phyloP scores from a whole-genome alignment of 2,888 invertebrate genomes.

The Hymenopus coronatus region DNA sequence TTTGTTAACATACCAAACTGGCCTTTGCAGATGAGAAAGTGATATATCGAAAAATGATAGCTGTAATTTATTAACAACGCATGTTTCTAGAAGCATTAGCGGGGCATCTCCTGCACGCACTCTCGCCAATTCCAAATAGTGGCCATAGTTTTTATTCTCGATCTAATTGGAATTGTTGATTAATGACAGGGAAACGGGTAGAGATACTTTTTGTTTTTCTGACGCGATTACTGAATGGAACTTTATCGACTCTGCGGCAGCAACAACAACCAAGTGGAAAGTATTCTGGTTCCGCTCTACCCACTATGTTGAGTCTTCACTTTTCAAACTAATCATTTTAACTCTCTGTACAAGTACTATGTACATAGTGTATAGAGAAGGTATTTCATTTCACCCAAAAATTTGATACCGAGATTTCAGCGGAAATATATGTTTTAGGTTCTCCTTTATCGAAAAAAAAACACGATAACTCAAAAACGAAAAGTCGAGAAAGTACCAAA shows the following conservation, averaged over 20 bases:
- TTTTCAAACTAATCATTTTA: not conserved
- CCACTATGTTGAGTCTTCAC: not conserved
- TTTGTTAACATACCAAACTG: not conserved
- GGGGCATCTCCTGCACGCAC: not conserved
- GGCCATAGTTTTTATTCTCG: not conserved
- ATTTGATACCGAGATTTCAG: no score
- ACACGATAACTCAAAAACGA: no score
- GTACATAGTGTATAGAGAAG: no score
- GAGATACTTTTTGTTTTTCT: not conserved
- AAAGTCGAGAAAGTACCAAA: no score
- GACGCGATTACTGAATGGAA: not conserved
- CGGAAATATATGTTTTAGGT: no score
- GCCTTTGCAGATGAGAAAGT: not conserved
- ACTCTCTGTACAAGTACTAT: no score
- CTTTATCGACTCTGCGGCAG: not conserved
- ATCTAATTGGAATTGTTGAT: not conserved
- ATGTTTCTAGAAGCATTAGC: not conserved
- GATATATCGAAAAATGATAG: not conserved
- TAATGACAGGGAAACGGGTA: not conserved
- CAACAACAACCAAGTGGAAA: not conserved
- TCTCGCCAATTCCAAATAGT: not conserved
- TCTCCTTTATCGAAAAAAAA: no score
- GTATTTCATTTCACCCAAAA: no score
- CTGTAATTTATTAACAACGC: not conserved
- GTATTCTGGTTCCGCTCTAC: not conserved